Conservation (phyloP, 2,113 vertebrate genomes). For the Cheilinus undulatus region DNA sequence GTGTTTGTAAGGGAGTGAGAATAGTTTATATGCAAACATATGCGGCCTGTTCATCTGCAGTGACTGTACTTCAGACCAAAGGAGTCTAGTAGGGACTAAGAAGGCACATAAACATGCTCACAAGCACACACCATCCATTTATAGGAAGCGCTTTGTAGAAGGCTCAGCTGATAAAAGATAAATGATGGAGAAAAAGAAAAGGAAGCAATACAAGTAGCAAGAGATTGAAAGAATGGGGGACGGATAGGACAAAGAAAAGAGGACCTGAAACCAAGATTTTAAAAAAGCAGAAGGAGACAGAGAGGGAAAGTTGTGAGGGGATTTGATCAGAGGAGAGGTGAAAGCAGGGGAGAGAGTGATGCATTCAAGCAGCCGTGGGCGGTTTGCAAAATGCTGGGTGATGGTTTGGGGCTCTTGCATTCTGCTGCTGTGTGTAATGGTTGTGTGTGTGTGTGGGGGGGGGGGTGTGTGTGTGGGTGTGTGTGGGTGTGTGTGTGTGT, state of each 20-base stretch:
- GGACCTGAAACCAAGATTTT: neutral
- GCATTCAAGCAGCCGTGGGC: constrained; percentile 54
- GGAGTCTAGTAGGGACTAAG: neutral
- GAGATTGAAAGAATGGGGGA: neutral
- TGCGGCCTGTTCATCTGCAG: neutral
- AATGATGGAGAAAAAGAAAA: constrained; percentile 29
- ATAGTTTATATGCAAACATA: neutral
- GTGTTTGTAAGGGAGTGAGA: neutral
- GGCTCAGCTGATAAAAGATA: constrained; percentile 38
- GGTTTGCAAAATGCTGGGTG: constrained; percentile 54
- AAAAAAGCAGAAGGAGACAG: constrained; percentile 6
- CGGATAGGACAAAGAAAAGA: neutral
- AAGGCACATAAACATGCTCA: neutral
- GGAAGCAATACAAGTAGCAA: constrained; percentile 1
- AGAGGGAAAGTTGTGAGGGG: constrained; percentile 38
- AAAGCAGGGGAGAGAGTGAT: constrained; percentile 53
- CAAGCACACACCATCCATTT: constrained; percentile 30
- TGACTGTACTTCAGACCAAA: constrained; percentile 14
- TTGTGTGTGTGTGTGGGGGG: constrained; percentile 15
- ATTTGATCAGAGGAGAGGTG: constrained; percentile 39
- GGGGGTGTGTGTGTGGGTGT: constrained; percentile 4
- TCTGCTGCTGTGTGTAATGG: too few species aligned
- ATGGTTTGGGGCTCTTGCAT: constrained; percentile 43
- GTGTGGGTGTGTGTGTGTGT: constrained; percentile 14
- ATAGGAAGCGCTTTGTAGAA: constrained; percentile 48